phyloP scores from a whole-genome alignment of 2,888 invertebrate genomes.

The Cheilosia variabilis region DNA sequence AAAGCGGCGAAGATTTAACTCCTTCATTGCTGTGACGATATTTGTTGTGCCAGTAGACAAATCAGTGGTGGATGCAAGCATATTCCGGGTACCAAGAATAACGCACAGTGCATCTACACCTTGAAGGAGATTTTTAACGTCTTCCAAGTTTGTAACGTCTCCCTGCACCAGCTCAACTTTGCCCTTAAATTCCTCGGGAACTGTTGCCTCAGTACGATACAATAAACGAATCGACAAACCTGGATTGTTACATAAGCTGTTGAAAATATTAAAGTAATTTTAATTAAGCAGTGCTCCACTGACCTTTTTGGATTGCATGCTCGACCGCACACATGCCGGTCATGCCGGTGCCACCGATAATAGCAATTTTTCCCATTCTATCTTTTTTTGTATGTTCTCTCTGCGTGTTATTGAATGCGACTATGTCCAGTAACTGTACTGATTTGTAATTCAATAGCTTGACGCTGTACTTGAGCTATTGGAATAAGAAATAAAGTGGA shows the following conservation, averaged over 20 bases:
- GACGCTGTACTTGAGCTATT: conserved; percentile 15
- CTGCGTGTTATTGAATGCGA: not conserved
- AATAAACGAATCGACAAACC: conserved; percentile 89
- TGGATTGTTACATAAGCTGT: conserved; percentile 79
- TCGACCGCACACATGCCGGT: conserved; percentile 91
- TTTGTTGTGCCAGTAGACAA: conserved; percentile 92
- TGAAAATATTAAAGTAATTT: not conserved
- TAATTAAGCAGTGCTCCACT: conserved; percentile 45
- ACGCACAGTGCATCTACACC: conserved; percentile 90
- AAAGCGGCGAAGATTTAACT: conserved; percentile 87
- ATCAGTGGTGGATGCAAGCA: conserved; percentile 90
- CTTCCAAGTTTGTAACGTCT: conserved; percentile 89
- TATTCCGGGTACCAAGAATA: conserved; percentile 91
- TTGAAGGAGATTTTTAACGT: conserved; percentile 88
- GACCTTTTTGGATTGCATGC: conserved; percentile 91
- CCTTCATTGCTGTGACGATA: conserved; percentile 92
- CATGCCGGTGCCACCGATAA: conserved; percentile 92
- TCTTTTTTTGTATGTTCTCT: not conserved
- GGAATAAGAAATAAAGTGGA: conserved; percentile 29
- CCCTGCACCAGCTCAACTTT: conserved; percentile 90
- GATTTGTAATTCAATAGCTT: conserved; percentile 24
- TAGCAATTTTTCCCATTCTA: conserved; percentile 90
- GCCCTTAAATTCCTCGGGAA: conserved; percentile 87
- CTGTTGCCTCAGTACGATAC: conserved; percentile 88
- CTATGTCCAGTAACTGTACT: conserved; percentile 34